Base-by-base conservation (phyloP, 2,113 vertebrate genomes). In the Apus apus region DNA sequence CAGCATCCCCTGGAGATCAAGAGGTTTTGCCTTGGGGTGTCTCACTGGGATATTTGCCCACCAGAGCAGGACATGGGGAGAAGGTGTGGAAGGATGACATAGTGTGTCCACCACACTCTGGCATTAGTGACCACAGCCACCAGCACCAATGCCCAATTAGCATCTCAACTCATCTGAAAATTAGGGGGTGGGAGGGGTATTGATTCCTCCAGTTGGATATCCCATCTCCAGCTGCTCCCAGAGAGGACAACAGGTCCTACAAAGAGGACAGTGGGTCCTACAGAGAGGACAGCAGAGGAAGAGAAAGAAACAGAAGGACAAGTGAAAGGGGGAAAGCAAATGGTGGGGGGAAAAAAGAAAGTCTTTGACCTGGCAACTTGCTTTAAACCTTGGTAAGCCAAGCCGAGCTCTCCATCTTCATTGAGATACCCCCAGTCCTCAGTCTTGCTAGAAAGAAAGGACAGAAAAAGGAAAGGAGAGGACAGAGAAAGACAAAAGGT, bases 321-420 rank as follows among this genome's bases (percentile, higher is more conserved):
- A 79, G 74, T 0, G 2, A 48, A 77, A 77, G 57, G 32, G 20
- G 45, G 13, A 70, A 34, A 46, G 46, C 75, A 9, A 88, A 73
- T 48, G 58, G 53, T 18, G 15, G 25, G 26, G 27, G 30, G 14
- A 34, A 61, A 70, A 73, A 58, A 71, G 57, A 91, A 76, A 79
- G 38, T 5, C 51, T 96, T 96, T 97, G 96, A 99, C 99, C 99
- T 99, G 98, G 99, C 98, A 88, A 99, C 99, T 98, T 99, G 98
- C 96, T 99, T 99, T 98, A 99, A 98, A 81, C 99, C 99, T 96
- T 99, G 98, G 96, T 99, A 99, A 91, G 99, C 99, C 98, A 99
- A 96, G 94, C 98, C 98, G 94, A 99, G 98, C 94, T 99, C 99
- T 85, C 99, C 99, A 32, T 99, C 99, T 98, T 99, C 99, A 94